These are phyloP conservation scores for Acronicta leporina DNA, from an alignment of 2,888 invertebrate genomes.

Conservation along the genomic window DNA sequence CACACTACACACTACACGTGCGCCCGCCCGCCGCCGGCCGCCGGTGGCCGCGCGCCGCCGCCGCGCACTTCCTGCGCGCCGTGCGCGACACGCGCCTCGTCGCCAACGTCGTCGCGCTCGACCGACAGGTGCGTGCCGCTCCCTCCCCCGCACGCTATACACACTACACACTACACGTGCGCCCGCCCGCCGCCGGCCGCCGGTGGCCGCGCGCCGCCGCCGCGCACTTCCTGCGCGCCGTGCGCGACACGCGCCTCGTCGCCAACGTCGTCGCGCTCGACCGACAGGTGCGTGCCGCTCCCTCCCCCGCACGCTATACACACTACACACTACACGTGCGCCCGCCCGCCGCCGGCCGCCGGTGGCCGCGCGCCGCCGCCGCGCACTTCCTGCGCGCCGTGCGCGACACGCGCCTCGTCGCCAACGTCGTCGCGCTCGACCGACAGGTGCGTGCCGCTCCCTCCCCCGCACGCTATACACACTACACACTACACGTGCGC, in stretches of 20 bases:
- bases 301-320: no score
- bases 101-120: slow-evolving; percentile 67
- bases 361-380: slow-evolving; percentile 83
- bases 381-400: slow-evolving; percentile 77
- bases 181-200: slow-evolving; percentile 74
- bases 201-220: slow-evolving; percentile 84
- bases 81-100: slow-evolving; percentile 75
- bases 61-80: slow-evolving; percentile 73
- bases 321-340: no score
- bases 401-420: slow-evolving; percentile 73
- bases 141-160: no score
- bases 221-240: slow-evolving; percentile 74
- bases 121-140: slow-evolving; percentile 27
- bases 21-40: slow-evolving; percentile 75
- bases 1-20: no score
- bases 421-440: slow-evolving; percentile 63
- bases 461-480: no score
- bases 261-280: slow-evolving; percentile 68
- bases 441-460: slow-evolving; percentile 14
- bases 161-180: no score
- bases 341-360: slow-evolving; percentile 74
- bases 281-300: slow-evolving; percentile 23
- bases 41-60: slow-evolving; percentile 83
- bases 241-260: slow-evolving; percentile 73
- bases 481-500: slow-evolving; percentile 56